Percentiles rank a stretch among this genome's conserved stretches.
Evolutionary conservation across 2,888 invertebrate species (phyloP).

Genomic region (Latrodectus elegans): DNA sequence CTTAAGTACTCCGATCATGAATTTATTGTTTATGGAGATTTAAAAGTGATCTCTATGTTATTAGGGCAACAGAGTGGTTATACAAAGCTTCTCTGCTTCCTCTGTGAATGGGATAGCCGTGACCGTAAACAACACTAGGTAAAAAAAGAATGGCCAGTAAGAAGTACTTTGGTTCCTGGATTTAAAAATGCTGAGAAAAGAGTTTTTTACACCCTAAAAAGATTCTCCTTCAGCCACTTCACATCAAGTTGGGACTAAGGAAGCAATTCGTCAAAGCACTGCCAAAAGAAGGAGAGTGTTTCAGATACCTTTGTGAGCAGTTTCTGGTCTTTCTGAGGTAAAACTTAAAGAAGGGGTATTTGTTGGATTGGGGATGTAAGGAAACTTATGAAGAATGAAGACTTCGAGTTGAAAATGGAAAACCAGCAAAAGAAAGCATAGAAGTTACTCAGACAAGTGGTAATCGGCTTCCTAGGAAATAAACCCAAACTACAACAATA

Average conservation of each 20-base stretch:
- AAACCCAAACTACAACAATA: not conserved
- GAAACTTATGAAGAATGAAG: no score
- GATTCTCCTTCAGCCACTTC: constrained; percentile 71
- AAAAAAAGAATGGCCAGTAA: not conserved
- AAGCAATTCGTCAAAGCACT: constrained; percentile 69
- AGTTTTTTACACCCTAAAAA: constrained; percentile 39
- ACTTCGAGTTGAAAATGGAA: no score
- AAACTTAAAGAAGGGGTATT: no score
- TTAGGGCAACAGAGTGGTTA: constrained; percentile 72
- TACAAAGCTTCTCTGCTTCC: constrained; percentile 72
- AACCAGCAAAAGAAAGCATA: no score
- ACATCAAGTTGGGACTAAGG: constrained; percentile 72
- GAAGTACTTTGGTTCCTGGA: not conserved
- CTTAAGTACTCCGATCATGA: constrained; percentile 32
- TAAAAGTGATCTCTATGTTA: constrained; percentile 70
- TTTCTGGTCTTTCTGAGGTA: no score
- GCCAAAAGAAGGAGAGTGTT: constrained; percentile 65
- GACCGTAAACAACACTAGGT: constrained; percentile 70
- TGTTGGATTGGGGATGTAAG: no score
- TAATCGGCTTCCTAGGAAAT: no score
- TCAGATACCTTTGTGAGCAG: constrained; percentile 58
- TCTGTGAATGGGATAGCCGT: constrained; percentile 71
- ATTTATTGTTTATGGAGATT: constrained; percentile 56
- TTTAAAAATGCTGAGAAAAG: not conserved
- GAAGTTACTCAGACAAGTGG: no score